Percentiles rank a stretch among this genome's conserved stretches.
Evolutionary conservation across 2,113 vertebrate genomes (phyloP).

Genomic region (Cynoglossus semilaevis): DNA sequence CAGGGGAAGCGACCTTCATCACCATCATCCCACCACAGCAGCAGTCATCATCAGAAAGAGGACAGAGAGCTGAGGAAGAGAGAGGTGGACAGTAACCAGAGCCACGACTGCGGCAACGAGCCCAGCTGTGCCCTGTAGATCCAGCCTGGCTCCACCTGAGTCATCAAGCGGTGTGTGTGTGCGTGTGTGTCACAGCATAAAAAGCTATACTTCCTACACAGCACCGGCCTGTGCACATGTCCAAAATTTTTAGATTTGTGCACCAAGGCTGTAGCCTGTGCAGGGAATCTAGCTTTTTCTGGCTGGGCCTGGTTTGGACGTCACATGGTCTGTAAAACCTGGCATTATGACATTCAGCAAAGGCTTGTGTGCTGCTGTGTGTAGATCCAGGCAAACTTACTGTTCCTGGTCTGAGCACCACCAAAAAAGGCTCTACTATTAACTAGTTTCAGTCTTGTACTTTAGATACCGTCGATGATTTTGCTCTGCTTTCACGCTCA

Average conservation of each 20-base stretch:
- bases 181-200: conserved; percentile 50
- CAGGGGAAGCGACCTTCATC: conserved; percentile 60
- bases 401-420: conserved; percentile 31
- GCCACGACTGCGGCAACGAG: conserved; percentile 74
- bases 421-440: conserved; percentile 35
- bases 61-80: conserved; percentile 88
- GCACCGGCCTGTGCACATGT: conserved; percentile 30
- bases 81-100: conserved; percentile 73
- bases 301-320: conserved; percentile 38
- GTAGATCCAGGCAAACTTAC: conserved; percentile 48
- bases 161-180: conserved; percentile 42
- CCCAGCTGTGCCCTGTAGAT: conserved; percentile 84
- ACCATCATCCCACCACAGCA: conserved; percentile 57
- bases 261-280: conserved; percentile 32
- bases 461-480: conserved; percentile 58
- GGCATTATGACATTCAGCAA: conserved; percentile 32
- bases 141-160: conserved; percentile 9
- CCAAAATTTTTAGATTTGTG: conserved; percentile 19
- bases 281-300: conserved; percentile 48
- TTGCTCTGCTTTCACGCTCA: conserved; percentile 42
- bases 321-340: conserved; percentile 46
- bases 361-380: conserved; percentile 17
- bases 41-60: conserved; percentile 71
- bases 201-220: conserved; percentile 54
- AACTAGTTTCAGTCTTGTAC: conserved; percentile 47